Conservation (phyloP, 2,113 vertebrate genomes). For the Phyllopteryx taeniolatus region DNA sequence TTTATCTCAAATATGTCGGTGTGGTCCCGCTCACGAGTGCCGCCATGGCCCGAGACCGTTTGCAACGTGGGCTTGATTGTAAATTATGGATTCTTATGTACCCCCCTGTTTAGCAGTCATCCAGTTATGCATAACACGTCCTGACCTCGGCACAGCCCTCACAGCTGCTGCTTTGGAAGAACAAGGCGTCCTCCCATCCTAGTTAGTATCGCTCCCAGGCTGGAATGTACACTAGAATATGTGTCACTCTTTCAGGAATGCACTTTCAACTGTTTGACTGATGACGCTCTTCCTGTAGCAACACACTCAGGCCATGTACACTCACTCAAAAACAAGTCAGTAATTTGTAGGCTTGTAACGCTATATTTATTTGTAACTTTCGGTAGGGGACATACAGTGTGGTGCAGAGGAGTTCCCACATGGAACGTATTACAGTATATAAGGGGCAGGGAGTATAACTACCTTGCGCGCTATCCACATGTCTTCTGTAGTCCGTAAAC, state of each 20-base stretch:
- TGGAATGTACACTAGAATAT: constrained; percentile 43
- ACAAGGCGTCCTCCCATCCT: constrained; percentile 11
- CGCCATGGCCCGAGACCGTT: constrained; percentile 48
- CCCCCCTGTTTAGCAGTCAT: constrained; percentile 65
- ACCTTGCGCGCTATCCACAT: too few species aligned
- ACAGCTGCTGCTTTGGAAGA: constrained; percentile 52
- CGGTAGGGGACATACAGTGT: too few species aligned
- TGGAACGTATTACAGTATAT: too few species aligned
- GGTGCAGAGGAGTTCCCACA: too few species aligned
- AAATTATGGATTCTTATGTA: constrained; percentile 64
- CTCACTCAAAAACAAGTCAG: constrained; percentile 39
- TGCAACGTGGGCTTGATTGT: constrained; percentile 53
- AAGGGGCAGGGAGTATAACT: too few species aligned
- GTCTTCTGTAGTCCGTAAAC: too few species aligned
- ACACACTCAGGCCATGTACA: constrained; percentile 42
- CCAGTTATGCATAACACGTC: constrained; percentile 66
- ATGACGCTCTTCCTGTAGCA: constrained; percentile 44
- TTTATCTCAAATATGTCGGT: constrained; percentile 76
- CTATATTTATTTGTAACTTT: not conserved
- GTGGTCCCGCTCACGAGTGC: constrained; percentile 65
- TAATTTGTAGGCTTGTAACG: constrained; percentile 32
- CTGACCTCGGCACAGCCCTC: constrained; percentile 61
- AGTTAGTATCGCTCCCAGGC: constrained; percentile 40
- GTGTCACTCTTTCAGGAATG: constrained; percentile 46
- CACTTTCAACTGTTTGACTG: constrained; percentile 39